Evolutionary conservation across 2,888 invertebrate genomes (phyloP), one percentile per base, ranked within the genome.

Genomic region (Phasia obesa): DNA sequence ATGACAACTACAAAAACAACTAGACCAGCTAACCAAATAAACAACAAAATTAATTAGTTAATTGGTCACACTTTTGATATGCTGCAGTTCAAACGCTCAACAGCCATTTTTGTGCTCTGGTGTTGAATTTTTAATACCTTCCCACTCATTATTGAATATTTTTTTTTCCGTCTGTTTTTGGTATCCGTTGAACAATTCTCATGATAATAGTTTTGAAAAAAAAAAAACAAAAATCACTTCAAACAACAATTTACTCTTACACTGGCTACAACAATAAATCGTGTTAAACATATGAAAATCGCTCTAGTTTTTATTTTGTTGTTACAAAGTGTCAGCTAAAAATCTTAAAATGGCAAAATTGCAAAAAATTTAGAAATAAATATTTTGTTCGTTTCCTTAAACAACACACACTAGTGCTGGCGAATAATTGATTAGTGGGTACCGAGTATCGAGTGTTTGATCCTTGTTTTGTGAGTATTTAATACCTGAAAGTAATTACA

Each of bases 51-150:
- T 82, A 82, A 82, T 82, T 78, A 82, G 82, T 78, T 78, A 78
- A 82, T 82, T 82, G 82, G 82, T 82, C 82, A 82, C 82, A 82
- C 74, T 82, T 73, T 67, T 57, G 69, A 78, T 78, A 82, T 70
- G 78, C 70, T 71, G 76, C 64, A 75, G 74, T 57, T 57, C 74
- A 64, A 55, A 31, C 31, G 19, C 21, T n/a, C 19, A 62, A 64
- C 21, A n/a, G 11, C n/a, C 19, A 27, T 76, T 44, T 44, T 25
- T 60, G n/a, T 38, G 17, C 23, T n/a, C n/a, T 74, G 57, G 57
- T 60, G 69, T 53, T 74, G 82, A 62, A 78, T 82, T 64, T 82
- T 57, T 49, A 57, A 55, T 62, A 31, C 31, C 82, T 38, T 70
- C 82, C 82, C 78, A 82, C 78, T 78, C 82, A 82, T 65, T 69